phyloP scores from a whole-genome alignment of 2,888 invertebrate species.

The Deilephila elpenor region DNA sequence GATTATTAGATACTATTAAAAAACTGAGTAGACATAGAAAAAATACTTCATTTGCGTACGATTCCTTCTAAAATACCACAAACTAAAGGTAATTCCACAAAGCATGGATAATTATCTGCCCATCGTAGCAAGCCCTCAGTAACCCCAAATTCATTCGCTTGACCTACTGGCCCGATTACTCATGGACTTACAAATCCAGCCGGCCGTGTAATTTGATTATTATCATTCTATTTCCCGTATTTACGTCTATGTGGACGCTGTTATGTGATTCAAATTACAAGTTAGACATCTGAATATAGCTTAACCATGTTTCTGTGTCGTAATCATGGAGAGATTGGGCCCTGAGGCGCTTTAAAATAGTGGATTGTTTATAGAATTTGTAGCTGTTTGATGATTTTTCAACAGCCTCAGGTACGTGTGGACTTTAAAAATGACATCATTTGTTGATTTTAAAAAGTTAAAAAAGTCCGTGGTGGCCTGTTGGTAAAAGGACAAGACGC shows the following conservation, averaged over 20 bases:
- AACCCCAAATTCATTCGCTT: not conserved
- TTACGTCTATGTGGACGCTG: conserved; percentile 47
- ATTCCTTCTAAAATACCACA: too few species aligned
- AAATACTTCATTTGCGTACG: too few species aligned
- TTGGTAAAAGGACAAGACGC: too few species aligned
- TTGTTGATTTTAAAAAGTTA: too few species aligned
- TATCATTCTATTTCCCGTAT: conserved; percentile 63
- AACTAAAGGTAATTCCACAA: too few species aligned
- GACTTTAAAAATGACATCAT: too few species aligned
- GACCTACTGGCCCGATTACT: conserved; percentile 9
- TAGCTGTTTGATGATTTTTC: too few species aligned
- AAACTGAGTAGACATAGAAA: too few species aligned
- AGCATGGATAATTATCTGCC: not conserved
- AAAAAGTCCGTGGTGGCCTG: too few species aligned
- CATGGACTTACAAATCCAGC: conserved; percentile 45
- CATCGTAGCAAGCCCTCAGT: not conserved
- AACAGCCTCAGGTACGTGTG: too few species aligned
- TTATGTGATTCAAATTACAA: conserved; percentile 65
- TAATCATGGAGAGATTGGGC: conserved; percentile 63
- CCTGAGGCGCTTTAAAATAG: conserved; percentile 33
- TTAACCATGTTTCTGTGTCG: conserved; percentile 58
- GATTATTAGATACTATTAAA: too few species aligned
- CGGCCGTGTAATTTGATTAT: conserved; percentile 66
- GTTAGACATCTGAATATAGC: conserved; percentile 53
- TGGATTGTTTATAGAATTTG: not conserved